Conservation (phyloP, 2,888 invertebrate species). For the Limnephilus auricula region DNA sequence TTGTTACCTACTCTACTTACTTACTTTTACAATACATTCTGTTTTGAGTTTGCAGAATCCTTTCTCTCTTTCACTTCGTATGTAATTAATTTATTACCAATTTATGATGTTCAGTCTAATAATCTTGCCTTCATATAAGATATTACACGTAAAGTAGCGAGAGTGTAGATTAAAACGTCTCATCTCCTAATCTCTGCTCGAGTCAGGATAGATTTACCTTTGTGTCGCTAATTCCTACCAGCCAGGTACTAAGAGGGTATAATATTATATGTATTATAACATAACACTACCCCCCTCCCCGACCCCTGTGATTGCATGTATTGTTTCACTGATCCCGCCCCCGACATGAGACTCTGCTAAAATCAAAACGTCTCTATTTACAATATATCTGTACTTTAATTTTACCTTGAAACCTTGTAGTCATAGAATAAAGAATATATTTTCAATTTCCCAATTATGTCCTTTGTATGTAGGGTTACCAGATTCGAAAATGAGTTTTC, state of each 20-base stretch:
- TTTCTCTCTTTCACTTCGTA: no score
- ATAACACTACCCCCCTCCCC: not conserved
- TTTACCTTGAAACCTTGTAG: no score
- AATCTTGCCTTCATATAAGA: not conserved
- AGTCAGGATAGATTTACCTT: not conserved
- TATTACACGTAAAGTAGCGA: not conserved
- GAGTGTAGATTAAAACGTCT: not conserved
- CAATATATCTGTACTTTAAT: no score
- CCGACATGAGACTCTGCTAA: not conserved
- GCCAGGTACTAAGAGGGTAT: not conserved
- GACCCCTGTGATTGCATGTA: not conserved
- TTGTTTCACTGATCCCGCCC: not conserved
- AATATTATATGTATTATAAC: not conserved
- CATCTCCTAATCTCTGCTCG: not conserved
- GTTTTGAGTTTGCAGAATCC: no score
- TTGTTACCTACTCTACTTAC: no score
- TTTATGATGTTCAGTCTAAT: not conserved
- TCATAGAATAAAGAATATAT: no score
- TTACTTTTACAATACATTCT: no score
- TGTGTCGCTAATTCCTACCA: slow-evolving; percentile 2
- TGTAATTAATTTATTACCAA: not conserved
- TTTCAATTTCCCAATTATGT: no score
- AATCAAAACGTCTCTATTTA: no score
- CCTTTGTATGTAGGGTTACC: no score
- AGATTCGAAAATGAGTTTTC: no score